These are phyloP conservation scores for Labroides dimidiatus DNA, from an alignment of 2,797 vertebrate genomes.

Conservation along the genomic window DNA sequence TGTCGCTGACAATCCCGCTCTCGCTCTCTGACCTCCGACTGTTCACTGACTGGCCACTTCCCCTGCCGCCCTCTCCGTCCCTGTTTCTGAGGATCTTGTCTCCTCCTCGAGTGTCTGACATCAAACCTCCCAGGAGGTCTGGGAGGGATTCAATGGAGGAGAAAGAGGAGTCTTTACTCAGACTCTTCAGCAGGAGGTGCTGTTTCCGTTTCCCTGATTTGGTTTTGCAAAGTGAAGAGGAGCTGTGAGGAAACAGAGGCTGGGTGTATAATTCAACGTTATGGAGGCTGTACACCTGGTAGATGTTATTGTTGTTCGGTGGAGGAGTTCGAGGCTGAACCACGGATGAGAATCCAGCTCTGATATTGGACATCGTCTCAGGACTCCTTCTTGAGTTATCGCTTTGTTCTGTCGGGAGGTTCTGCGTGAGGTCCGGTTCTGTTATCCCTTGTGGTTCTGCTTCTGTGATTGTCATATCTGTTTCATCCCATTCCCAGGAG, in stretches of 20 bases:
- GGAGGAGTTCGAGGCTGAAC: slow-evolving; percentile 3
- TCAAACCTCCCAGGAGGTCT: slow-evolving; percentile 86
- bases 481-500: slow-evolving; percentile 98
- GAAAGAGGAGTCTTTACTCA: slow-evolving; percentile 93
- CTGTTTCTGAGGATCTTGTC: neutral
- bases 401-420: slow-evolving; percentile 48
- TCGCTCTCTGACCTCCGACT: slow-evolving; percentile 90
- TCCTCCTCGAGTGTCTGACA: slow-evolving; percentile 32
- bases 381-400: slow-evolving; percentile 11
- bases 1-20: slow-evolving; percentile 93
- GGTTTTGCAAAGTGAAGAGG: slow-evolving; percentile 55
- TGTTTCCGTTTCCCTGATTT: slow-evolving; percentile 72
- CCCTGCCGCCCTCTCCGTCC: slow-evolving; percentile 55
- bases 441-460: slow-evolving; percentile 76
- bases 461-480: slow-evolving; percentile 90
- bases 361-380: neutral
- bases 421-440: slow-evolving; percentile 60
- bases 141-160: slow-evolving; percentile 93
- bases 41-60: slow-evolving; percentile 73
- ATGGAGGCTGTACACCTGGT: slow-evolving; percentile 94
- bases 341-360: slow-evolving; percentile 9
- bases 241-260: slow-evolving; percentile 66
- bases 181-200: slow-evolving; percentile 85
- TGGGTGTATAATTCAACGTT: slow-evolving; percentile 86
- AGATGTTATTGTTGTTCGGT: slow-evolving; percentile 72